Base-by-base conservation (phyloP, 2,797 vertebrate species). In the Mionectes olivaceus region DNA sequence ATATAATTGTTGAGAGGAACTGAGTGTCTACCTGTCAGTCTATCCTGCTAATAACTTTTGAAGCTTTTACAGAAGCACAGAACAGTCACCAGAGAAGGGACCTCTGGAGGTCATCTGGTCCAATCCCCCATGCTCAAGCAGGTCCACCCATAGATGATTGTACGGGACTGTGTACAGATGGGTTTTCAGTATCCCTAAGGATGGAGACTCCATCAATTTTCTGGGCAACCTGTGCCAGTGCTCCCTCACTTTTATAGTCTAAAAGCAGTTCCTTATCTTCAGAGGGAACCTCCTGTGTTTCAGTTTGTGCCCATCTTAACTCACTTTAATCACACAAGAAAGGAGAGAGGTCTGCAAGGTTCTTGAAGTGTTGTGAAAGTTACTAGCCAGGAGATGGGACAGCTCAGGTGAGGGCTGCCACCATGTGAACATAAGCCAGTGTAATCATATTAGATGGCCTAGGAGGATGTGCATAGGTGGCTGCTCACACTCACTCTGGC, bases 361-460 rank as follows among this genome's bases (percentile, higher is more conserved):
- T 59, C 21, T 32, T 37, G 14, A 52, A 52, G 4, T 11, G 4
- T 2, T 53, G 21, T 44, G 24, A 17, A 47, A 44, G 76, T 21
- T 43, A 28, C 24, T 11, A n/a, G 49, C 8, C 32, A 35, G 64
- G 8, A 67, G 75, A 39, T 11, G 44, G 39, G 32, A 49, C 10
- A 53, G 44, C 39, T 63, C 44, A 63, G 19, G 25, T n/a, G 39
- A 68, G 44, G 24, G 32, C 44, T 63, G 32, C 30, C 55, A 44
- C 24, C 39, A 16, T 0, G 0, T 3, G 39, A 71, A 24, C 14
- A 8, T n/a, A 7, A 79, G 25, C 18, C 15, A 53, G 27, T 6
- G 9, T 43, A 32, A 1, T 22, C 9, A 3, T 23, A 19, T 68
- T 22, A 33, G 33, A 33, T 28, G 19, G 10, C 15, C 37, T 44